Conservation (phyloP, 2,113 vertebrate genomes). For the Acanthisitta chloris region DNA sequence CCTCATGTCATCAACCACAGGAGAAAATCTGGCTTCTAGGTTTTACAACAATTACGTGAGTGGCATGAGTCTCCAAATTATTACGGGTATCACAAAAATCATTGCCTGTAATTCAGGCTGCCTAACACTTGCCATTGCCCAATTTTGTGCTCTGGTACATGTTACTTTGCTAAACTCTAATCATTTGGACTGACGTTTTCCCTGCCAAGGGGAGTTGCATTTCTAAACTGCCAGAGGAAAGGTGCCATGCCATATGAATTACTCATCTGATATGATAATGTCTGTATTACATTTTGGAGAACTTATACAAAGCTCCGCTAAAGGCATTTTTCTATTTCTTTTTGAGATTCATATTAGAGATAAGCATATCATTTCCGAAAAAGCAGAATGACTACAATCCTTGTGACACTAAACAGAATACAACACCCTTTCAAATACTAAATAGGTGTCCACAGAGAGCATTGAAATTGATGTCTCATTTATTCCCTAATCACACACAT, state of each 20-base stretch:
- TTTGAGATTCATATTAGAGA: background rate
- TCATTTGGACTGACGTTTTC: background rate
- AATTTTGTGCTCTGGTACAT: background rate
- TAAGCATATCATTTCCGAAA: background rate
- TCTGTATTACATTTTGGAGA: constrained; percentile 10
- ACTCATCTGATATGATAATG: constrained; percentile 25
- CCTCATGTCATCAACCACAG: background rate
- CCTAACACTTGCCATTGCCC: background rate
- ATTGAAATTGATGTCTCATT: background rate
- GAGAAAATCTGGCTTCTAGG: background rate
- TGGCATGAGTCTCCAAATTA: background rate
- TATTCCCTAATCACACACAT: background rate
- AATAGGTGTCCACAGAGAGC: background rate
- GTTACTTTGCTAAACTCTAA: background rate
- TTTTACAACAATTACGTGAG: background rate
- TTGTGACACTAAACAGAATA: background rate
- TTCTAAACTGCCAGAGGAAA: constrained; percentile 22
- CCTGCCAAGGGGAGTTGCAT: constrained; percentile 3
- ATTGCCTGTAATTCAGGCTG: background rate
- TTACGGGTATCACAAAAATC: background rate
- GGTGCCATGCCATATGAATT: constrained; percentile 26
- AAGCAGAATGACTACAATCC: background rate
- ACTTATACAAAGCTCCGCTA: background rate
- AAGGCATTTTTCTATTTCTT: background rate
- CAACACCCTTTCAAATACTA: background rate